Evolutionary conservation across 1,140 invertebrate species (phyloP).

Genomic region (Carposina sasakii): DNA sequence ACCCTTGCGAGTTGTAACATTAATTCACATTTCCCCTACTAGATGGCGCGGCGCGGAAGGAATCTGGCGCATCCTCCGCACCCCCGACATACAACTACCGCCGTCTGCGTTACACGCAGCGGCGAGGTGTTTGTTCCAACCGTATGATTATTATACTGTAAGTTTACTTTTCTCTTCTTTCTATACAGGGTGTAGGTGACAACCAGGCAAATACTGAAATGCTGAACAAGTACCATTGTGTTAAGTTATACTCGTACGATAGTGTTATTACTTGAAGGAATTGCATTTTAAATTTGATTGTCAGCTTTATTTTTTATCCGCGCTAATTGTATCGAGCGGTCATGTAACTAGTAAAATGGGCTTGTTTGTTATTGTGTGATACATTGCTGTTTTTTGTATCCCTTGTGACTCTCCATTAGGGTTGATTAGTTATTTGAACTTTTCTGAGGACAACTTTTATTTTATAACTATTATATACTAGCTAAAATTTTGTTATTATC

Average conservation of each 20-base stretch:
- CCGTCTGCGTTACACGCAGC: constrained; percentile 40
- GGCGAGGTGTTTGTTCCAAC: constrained; percentile 44
- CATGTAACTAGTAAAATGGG: too few species aligned
- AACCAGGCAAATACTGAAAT: too few species aligned
- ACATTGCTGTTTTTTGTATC: too few species aligned
- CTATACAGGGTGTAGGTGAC: too few species aligned
- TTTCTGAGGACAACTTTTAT: too few species aligned
- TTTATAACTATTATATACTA: too few species aligned
- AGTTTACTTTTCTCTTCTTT: constrained; percentile 9
- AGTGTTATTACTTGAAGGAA: not conserved
- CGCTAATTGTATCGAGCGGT: not conserved
- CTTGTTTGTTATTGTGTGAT: too few species aligned
- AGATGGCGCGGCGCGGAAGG: constrained; percentile 55
- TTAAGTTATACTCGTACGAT: too few species aligned
- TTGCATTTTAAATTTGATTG: not conserved
- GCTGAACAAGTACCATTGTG: too few species aligned
- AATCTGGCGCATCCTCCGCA: constrained; percentile 40
- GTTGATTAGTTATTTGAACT: too few species aligned
- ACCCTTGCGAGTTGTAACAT: not conserved
- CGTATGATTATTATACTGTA: constrained; percentile 48
- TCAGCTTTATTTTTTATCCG: not conserved
- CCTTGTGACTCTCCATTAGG: too few species aligned
- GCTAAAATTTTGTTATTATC: too few species aligned
- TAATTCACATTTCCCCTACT: not conserved
- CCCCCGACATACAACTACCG: constrained; percentile 28